Percentiles rank a stretch among this genome's conserved stretches.
Conservation (phyloP, 2,888 invertebrate species). For the Hypomecis atomaria region DNA sequence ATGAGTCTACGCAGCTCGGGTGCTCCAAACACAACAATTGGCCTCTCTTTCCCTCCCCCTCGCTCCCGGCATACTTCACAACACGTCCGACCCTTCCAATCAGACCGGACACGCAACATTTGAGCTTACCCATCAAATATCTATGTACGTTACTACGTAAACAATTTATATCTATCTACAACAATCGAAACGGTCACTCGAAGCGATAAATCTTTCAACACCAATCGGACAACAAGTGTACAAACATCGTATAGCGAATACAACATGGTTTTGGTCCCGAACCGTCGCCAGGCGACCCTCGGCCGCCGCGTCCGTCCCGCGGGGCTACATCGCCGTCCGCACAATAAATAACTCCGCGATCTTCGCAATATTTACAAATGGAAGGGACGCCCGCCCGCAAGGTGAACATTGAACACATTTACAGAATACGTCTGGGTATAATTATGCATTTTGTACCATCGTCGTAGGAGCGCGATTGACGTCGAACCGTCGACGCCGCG, state of each 20-base stretch:
- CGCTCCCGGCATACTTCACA: constrained; percentile 8
- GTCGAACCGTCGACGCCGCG: constrained; percentile 24
- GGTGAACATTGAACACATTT: constrained; percentile 44
- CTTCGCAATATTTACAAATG: constrained; percentile 20
- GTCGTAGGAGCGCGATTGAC: constrained; percentile 57
- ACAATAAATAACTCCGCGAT: constrained; percentile 46
- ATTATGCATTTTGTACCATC: constrained; percentile 80
- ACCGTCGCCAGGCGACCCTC: constrained; percentile 51
- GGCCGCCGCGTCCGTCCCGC: constrained; percentile 34
- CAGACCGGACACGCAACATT: constrained; percentile 52
- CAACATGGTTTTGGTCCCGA: constrained; percentile 76
- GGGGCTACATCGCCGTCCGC: constrained; percentile 18
- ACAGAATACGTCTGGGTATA: constrained; percentile 43
- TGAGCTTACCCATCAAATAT: constrained; percentile 64
- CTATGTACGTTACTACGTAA: constrained; percentile 51
- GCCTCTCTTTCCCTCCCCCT: constrained; percentile 4
- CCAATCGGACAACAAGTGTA: constrained; percentile 63
- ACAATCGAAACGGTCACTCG: constrained; percentile 72
- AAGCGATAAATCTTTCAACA: constrained; percentile 74
- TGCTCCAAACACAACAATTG: constrained; percentile 17
- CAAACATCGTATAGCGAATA: constrained; percentile 55
- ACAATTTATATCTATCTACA: constrained; percentile 73
- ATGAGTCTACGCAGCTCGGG: constrained; percentile 11
- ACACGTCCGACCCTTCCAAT: constrained; percentile 24
- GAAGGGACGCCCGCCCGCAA: constrained; percentile 32